Evolutionary conservation across 2,888 invertebrate species (phyloP).

Genomic region (Orthosia gracilis): DNA sequence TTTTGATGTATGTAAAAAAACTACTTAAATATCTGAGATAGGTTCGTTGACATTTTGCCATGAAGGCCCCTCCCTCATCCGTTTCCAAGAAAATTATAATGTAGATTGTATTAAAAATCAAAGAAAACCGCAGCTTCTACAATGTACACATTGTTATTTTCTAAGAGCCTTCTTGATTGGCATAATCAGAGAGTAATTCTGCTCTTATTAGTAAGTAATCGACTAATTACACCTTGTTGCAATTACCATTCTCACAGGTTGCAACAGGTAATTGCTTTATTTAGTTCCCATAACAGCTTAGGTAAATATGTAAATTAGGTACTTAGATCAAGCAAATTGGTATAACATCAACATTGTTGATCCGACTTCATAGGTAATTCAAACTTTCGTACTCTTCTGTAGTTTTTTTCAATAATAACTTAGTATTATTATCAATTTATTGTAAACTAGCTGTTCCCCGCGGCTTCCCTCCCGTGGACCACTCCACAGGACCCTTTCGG

Average conservation of each 20-base stretch:
- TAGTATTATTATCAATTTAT: no score
- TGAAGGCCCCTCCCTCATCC: no score
- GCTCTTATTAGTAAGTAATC: neutral
- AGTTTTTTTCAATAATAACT: neutral
- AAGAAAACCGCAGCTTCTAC: neutral
- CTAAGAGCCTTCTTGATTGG: neutral
- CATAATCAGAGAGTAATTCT: neutral
- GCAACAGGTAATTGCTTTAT: slow-evolving; percentile 22
- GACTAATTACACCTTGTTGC: neutral
- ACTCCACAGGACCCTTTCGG: no score
- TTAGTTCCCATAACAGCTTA: slow-evolving; percentile 27
- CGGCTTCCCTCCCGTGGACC: no score
- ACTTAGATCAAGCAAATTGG: neutral
- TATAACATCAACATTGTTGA: neutral
- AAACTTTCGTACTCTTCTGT: neutral
- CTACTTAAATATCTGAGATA: no score
- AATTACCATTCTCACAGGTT: slow-evolving; percentile 33
- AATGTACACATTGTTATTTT: neutral
- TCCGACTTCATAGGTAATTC: neutral
- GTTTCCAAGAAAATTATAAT: neutral
- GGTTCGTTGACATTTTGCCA: neutral
- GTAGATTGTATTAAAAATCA: neutral
- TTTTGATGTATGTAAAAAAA: no score
- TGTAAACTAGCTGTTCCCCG: no score
- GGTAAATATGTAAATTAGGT: slow-evolving; percentile 5